phyloP scores from a whole-genome alignment of 2,888 invertebrate genomes.

The Neuroscelio doddi region DNA sequence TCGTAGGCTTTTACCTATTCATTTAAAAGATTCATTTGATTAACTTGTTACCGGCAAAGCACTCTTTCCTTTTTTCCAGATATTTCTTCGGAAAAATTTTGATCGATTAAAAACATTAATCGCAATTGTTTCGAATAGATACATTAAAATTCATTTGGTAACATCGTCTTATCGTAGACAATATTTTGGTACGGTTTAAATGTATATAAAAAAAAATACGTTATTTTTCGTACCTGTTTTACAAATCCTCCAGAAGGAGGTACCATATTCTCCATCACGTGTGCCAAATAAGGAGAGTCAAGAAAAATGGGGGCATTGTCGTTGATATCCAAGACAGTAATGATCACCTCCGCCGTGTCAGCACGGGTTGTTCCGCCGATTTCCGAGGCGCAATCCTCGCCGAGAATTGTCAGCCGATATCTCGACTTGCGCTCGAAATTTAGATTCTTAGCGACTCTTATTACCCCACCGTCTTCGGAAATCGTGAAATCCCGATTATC shows the following conservation, averaged over 20 bases:
- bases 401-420: constrained; percentile 87
- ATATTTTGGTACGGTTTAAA: neutral
- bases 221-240: constrained; percentile 61
- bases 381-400: constrained; percentile 89
- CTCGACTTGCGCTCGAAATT: constrained; percentile 93
- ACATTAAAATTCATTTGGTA: too few relatives aligned
- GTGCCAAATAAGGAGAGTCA: constrained; percentile 94
- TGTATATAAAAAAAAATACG: neutral
- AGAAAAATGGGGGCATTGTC: constrained; percentile 94
- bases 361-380: constrained; percentile 75
- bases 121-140: too few relatives aligned
- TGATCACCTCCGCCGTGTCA: constrained; percentile 86
- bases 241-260: constrained; percentile 84
- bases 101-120: too few relatives aligned
- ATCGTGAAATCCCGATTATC: constrained; percentile 93
- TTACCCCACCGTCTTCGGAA: constrained; percentile 91
- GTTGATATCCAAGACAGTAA: constrained; percentile 92
- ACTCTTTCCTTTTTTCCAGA: too few relatives aligned
- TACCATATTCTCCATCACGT: constrained; percentile 93
- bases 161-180: neutral
- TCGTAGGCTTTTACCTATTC: constrained; percentile 88
- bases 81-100: too few relatives aligned
- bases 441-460: constrained; percentile 92
- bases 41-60: constrained; percentile 6
- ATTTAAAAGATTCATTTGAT: constrained; percentile 20